A percentile compares a stretch with the other conserved stretches of the same genome.
Conservation (phyloP, 1,140 invertebrate species). For the Colletes latitarsis region DNA sequence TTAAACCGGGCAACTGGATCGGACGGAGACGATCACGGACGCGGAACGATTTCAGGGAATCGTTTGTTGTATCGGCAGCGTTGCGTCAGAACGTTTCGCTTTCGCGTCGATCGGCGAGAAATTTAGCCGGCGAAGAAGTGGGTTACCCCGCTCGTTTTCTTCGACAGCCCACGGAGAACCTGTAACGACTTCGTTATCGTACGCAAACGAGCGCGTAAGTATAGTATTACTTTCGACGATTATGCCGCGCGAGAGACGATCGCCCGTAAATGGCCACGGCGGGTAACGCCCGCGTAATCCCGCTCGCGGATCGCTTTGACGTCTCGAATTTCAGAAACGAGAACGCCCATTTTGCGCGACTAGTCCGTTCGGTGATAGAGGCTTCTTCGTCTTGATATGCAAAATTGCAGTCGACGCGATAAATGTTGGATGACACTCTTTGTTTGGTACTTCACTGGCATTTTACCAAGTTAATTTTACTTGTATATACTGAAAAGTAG, state of each 20-base stretch:
- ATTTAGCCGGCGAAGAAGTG: not conserved
- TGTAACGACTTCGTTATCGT: conserved; percentile 36
- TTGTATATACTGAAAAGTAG: too few species aligned
- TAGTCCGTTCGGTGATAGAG: not conserved
- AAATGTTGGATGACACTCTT: too few species aligned
- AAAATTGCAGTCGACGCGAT: too few species aligned
- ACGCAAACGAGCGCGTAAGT: conserved; percentile 18
- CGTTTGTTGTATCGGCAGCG: not conserved
- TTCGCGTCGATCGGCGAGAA: not conserved
- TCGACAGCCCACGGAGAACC: conserved; percentile 6
- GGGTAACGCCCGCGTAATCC: conserved; percentile 50
- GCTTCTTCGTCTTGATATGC: too few species aligned
- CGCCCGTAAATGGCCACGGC: conserved; percentile 49
- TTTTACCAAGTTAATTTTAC: too few species aligned
- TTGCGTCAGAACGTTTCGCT: conserved; percentile 17
- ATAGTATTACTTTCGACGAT: conserved; percentile 60
- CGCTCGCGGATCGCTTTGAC: conserved; percentile 21
- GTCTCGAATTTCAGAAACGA: conserved; percentile 56
- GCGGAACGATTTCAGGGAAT: not conserved
- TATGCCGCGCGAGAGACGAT: conserved; percentile 58
- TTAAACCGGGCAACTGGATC: too few species aligned
- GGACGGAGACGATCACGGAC: too few species aligned
- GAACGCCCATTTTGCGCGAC: not conserved
- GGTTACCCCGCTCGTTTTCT: not conserved
- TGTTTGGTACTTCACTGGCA: too few species aligned